phyloP scores from a whole-genome alignment of 2,888 invertebrate genomes.

The Podabrus alpinus region DNA sequence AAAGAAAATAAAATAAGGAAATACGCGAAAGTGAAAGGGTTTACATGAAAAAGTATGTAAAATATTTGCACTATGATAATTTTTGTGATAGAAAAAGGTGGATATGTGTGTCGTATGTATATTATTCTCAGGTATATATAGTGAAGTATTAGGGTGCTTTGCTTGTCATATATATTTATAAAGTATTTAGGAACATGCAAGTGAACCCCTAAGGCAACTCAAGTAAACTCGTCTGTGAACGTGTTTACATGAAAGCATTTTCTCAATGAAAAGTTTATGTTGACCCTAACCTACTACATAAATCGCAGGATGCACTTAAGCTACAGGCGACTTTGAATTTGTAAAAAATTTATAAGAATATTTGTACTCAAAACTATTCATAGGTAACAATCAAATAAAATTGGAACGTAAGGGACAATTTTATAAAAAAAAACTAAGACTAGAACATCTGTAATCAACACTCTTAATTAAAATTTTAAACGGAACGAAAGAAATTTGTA shows the following conservation, averaged over 20 bases:
- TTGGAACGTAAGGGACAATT: slow-evolving; percentile 22
- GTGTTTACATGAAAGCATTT: slow-evolving; percentile 29
- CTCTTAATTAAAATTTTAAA: slow-evolving; percentile 19
- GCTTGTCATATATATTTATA: slow-evolving; percentile 24
- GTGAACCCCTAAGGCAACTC: slow-evolving; percentile 24
- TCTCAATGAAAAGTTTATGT: slow-evolving; percentile 28
- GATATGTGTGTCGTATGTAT: neutral
- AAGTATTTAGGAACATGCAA: slow-evolving; percentile 24
- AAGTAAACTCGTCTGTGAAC: slow-evolving; percentile 26
- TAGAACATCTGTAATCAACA: slow-evolving; percentile 13
- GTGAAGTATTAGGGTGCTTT: slow-evolving; percentile 19
- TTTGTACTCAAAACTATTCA: slow-evolving; percentile 13
- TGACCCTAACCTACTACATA: slow-evolving; percentile 21
- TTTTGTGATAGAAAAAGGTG: neutral
- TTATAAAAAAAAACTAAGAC: slow-evolving; percentile 21
- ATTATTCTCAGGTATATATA: neutral
- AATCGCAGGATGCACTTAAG: slow-evolving; percentile 6
- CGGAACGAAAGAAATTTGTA: neutral
- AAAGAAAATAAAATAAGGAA: neutral
- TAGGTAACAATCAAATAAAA: slow-evolving; percentile 12
- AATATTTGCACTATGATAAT: neutral
- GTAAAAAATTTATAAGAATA: slow-evolving; percentile 9
- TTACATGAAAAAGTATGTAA: neutral
- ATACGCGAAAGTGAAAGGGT: neutral
- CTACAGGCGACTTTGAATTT: neutral